Evolutionary conservation across 2,797 vertebrate species (phyloP).

Genomic region (Eleutherodactylus coqui): DNA sequence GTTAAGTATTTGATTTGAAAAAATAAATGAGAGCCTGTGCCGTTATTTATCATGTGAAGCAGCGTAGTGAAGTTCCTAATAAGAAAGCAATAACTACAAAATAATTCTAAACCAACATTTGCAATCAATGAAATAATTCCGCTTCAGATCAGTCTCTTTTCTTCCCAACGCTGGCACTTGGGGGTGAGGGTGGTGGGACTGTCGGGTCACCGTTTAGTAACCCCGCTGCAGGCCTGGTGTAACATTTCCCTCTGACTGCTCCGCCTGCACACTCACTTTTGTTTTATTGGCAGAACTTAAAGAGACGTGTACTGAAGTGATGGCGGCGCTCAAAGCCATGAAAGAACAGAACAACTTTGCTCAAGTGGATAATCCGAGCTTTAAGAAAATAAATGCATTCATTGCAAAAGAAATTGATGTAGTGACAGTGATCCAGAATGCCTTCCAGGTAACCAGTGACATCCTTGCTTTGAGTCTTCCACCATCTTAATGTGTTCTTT

Average conservation of each 20-base stretch:
- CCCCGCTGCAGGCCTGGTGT: no score
- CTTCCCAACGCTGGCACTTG: no score
- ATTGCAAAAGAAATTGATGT: slow-evolving; percentile 66
- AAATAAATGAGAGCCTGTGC: no score
- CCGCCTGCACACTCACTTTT: not conserved
- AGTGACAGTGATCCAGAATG: slow-evolving; percentile 69
- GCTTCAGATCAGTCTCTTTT: no score
- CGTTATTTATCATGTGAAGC: no score
- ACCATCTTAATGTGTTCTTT: not conserved
- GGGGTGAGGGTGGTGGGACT: no score
- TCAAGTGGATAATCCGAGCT: not conserved
- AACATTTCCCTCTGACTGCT: not conserved
- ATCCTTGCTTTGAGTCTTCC: not conserved
- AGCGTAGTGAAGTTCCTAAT: no score
- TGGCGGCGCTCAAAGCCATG: slow-evolving; percentile 61
- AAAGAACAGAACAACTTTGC: slow-evolving; percentile 60
- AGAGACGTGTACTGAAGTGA: slow-evolving; percentile 54
- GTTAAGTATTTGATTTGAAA: not conserved
- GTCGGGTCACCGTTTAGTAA: no score
- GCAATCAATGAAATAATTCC: no score
- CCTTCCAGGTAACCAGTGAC: slow-evolving; percentile 74
- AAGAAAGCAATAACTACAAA: no score
- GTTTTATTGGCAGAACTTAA: slow-evolving; percentile 69
- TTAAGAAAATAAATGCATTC: slow-evolving; percentile 22
- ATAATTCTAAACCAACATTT: no score